phyloP scores from a whole-genome alignment of 2,113 vertebrate genomes.

The Anthoscopus minutus region DNA sequence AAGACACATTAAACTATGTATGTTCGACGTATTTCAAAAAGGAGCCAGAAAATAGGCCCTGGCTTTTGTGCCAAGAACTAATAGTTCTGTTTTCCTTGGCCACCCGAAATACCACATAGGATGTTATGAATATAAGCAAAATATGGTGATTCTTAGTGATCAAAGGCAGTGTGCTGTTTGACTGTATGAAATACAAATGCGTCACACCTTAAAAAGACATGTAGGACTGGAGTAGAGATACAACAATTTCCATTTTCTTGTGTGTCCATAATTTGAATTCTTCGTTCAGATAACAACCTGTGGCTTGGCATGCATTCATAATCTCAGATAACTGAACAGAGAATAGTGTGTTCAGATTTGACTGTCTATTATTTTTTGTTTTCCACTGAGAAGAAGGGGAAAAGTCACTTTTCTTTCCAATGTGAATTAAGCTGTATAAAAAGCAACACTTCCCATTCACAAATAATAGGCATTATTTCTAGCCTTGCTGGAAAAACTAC shows the following conservation, averaged over 20 bases:
- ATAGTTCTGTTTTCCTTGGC: slow-evolving; percentile 13
- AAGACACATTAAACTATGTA: neutral
- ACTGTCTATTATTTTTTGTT: neutral
- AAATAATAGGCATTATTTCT: neutral
- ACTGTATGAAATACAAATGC: neutral
- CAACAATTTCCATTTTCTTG: neutral
- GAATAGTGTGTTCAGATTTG: neutral
- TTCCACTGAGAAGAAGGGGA: neutral
- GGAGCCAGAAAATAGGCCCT: neutral
- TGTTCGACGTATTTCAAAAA: neutral
- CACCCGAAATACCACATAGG: neutral
- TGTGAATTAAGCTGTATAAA: neutral
- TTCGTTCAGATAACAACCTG: neutral
- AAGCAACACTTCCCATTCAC: neutral
- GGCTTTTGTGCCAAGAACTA: neutral
- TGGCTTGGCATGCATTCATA: neutral
- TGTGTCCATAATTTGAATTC: neutral
- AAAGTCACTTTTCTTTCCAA: neutral
- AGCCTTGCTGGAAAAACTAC: neutral
- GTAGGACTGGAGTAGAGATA: neutral
- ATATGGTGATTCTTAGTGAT: neutral
- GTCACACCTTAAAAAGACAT: neutral
- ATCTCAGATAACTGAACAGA: neutral
- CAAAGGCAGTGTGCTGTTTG: neutral
- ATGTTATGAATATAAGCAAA: slow-evolving; percentile 30